Percentiles rank a stretch among this genome's conserved stretches.
phyloP scores from a whole-genome alignment of 2,888 invertebrate species.

The Lumbricus terrestris region DNA sequence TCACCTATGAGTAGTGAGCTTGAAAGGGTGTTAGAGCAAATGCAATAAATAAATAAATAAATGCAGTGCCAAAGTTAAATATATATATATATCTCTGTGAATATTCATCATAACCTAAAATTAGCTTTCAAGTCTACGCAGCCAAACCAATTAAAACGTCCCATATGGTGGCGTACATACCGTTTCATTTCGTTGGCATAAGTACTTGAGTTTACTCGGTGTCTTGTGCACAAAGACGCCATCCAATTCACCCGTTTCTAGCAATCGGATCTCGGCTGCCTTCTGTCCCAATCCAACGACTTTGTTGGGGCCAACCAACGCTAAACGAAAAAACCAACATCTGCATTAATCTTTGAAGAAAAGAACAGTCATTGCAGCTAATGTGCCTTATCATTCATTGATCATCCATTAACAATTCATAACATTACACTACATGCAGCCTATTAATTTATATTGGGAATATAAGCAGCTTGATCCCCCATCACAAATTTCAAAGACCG shows the following conservation, averaged over 20 bases:
- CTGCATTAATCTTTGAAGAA: neutral
- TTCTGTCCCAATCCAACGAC: constrained; percentile 13
- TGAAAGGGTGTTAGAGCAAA: no score
- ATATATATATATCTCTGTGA: neutral
- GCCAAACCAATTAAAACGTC: neutral
- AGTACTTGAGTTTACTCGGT: neutral
- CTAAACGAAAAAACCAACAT: neutral
- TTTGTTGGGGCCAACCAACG: constrained; percentile 10
- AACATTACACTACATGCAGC: no score
- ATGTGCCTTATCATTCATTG: no score
- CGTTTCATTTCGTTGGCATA: constrained; percentile 7
- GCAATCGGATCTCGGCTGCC: constrained; percentile 1
- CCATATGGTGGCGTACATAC: neutral
- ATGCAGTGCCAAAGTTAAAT: neutral
- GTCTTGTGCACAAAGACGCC: constrained; percentile 56
- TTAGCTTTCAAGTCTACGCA: neutral
- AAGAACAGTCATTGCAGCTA: neutral
- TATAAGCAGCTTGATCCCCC: no score
- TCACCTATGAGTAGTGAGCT: no score
- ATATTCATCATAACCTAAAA: neutral
- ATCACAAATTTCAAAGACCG: no score
- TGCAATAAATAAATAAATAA: no score
- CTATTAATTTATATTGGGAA: no score
- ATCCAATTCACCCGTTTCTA: constrained; percentile 7
- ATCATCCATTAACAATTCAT: no score